Base-by-base conservation (phyloP, 2,888 invertebrate genomes). In the Bellardia pandia region DNA sequence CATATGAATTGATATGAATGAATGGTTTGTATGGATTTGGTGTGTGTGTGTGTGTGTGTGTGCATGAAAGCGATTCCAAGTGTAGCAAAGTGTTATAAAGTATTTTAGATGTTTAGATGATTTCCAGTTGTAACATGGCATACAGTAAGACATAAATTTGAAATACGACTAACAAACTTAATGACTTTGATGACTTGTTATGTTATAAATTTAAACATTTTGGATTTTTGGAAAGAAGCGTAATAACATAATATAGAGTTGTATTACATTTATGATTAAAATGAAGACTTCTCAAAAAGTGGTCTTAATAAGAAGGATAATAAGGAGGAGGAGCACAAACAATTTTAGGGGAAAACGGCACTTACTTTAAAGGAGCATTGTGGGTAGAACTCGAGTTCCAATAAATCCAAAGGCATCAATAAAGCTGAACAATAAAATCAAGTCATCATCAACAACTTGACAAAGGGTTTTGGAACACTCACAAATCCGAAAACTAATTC, bases 81-180 rank as follows among this genome's bases (percentile, higher is more conserved):
- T 78, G 11, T 40, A 42, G 23, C 62, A 45, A 78, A 78, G 87
- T 82, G 81, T 85, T 87, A 74, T 76, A 80, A 83, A 79, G 79
- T 69, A 71, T 76, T 79, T 76, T 48, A 40, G 68, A 64, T 84
- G 66, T 80, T 45, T 60, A 80, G 72, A 87, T 68, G 77, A 62
- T 77, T 79, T 75, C 62, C 48, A 79, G 56, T 80, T 74, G 74
- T 68, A 60, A 66, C 16, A 62, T 72, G 76, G 37, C 69, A 69
- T 51, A 45, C 40, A 37, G 30, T 16, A 53, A 4, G 11, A 76
- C 7, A 81, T 75, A 64, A 62, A 69, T 60, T 80, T 33, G 13
- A 62, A 74, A 69, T 58, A 45, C 40, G 23, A 68, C 64, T 56
- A 81, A 45, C n/a, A 56, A 80, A 72, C 16, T 64, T 9, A 72